Percentiles rank a stretch among this genome's conserved stretches.
These are phyloP conservation scores for Toxonevra muliebris DNA, from an alignment of 2,888 invertebrate genomes.

Conservation along the genomic window DNA sequence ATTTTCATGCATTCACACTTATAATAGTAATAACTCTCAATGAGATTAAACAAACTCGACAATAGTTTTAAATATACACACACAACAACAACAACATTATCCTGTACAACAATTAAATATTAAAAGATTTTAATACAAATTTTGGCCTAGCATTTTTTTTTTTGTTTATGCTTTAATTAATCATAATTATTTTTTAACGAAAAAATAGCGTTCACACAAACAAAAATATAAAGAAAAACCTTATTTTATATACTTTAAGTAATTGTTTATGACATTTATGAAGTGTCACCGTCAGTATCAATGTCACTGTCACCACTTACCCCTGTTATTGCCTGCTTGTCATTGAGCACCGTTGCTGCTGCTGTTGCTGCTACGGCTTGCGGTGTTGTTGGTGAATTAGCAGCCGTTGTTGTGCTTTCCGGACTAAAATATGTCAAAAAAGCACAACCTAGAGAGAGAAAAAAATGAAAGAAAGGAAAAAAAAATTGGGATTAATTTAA, in stretches of 20 bases:
- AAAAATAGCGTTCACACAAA: too few relatives aligned
- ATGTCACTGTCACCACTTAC: slow-evolving; percentile 72
- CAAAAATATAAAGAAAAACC: too few relatives aligned
- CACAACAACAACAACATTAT: too few relatives aligned
- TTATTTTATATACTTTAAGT: too few relatives aligned
- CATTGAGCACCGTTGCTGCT: slow-evolving; percentile 74
- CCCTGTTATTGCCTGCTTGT: slow-evolving; percentile 98
- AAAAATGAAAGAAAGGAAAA: slow-evolving; percentile 1
- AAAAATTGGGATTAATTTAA: neutral
- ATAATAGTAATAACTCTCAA: too few relatives aligned
- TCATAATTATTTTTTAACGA: neutral
- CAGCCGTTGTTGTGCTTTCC: slow-evolving; percentile 78
- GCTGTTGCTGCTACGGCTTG: slow-evolving; percentile 42
- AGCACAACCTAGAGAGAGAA: slow-evolving; percentile 85
- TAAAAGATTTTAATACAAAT: slow-evolving; percentile 1
- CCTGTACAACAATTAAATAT: too few relatives aligned
- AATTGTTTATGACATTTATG: too few relatives aligned
- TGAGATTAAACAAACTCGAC: too few relatives aligned
- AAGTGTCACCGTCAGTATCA: neutral
- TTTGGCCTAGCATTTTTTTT: too few relatives aligned
- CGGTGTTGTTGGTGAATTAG: slow-evolving; percentile 76
- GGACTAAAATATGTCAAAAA: slow-evolving; percentile 98
- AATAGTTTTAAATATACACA: too few relatives aligned
- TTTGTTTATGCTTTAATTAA: slow-evolving; percentile 2
- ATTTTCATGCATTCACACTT: too few relatives aligned